These are phyloP conservation scores for Axinella damicornis DNA, from an alignment of 37 sponge, comb jelly and placozoan species.

Conservation along the genomic window DNA sequence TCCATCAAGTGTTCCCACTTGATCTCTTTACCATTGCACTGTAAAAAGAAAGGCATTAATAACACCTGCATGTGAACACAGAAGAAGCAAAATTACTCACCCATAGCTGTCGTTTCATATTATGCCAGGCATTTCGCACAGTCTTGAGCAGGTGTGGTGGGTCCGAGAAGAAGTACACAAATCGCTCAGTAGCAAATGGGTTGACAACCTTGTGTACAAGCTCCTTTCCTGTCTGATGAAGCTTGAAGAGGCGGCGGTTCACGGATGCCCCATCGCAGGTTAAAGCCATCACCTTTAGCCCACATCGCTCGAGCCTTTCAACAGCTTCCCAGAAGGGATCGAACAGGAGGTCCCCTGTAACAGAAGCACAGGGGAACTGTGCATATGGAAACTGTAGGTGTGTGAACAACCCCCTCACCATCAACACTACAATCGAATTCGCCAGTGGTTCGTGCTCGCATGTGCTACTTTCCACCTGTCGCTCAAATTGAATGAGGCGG, in stretches of 20 bases:
- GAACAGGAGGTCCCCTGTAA: constrained; percentile 31
- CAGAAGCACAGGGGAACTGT: constrained; percentile 37
- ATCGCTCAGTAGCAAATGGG: constrained; percentile 26
- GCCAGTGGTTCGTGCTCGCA: constrained; percentile 3
- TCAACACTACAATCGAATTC: constrained; percentile 47
- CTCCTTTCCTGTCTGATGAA: constrained; percentile 6
- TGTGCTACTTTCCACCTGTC: background rate
- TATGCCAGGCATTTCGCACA: constrained; percentile 31
- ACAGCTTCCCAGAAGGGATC: constrained; percentile 60
- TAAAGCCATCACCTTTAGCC: constrained; percentile 21
- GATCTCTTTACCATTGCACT: constrained; percentile 33
- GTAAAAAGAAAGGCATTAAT: background rate
- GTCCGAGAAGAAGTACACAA: constrained; percentile 51
- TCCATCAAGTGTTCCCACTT: constrained; percentile 32
- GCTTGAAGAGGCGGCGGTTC: constrained; percentile 23
- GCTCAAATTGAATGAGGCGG: constrained; percentile 3
- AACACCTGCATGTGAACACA: background rate
- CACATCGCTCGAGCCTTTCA: background rate
- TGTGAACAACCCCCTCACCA: constrained; percentile 46
- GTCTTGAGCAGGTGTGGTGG: constrained; percentile 68
- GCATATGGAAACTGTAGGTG: constrained; percentile 47
- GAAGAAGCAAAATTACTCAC: constrained; percentile 20
- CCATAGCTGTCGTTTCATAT: constrained; percentile 25
- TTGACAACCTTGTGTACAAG: constrained; percentile 28
- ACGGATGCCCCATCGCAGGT: constrained; percentile 42